Evolutionary conservation across 2,113 vertebrate species (phyloP).

Genomic region (Puntigrus tetrazona): DNA sequence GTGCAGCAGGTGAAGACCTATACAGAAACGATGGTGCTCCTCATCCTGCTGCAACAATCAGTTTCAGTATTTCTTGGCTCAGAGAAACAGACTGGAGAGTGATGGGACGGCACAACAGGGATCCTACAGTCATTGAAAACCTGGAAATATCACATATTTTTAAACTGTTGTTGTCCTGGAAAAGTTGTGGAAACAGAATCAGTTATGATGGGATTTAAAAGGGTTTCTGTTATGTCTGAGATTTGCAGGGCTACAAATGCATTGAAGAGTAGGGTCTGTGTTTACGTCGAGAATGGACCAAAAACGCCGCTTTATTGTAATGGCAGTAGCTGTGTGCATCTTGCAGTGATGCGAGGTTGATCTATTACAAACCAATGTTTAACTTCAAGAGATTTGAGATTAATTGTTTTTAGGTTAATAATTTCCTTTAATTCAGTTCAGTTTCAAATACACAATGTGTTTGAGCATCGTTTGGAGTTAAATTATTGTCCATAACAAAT

Average conservation of each 20-base stretch:
- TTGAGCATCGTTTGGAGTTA: not conserved
- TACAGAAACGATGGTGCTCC: not conserved
- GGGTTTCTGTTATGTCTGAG: not conserved
- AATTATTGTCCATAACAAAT: not conserved
- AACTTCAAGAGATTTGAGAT: not conserved
- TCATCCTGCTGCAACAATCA: not conserved
- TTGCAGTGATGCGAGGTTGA: not conserved
- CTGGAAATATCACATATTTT: not conserved
- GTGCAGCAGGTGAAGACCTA: constrained; percentile 1
- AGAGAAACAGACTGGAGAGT: not conserved
- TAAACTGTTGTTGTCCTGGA: not conserved
- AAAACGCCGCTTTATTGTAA: not conserved
- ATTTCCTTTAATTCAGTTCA: not conserved
- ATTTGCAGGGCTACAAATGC: not conserved
- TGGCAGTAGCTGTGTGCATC: not conserved
- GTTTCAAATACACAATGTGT: not conserved
- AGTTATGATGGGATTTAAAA: constrained; percentile 1
- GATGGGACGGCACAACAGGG: not conserved
- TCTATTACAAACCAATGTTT: not conserved
- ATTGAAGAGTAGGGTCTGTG: not conserved
- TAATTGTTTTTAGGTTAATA: not conserved
- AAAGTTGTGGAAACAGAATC: not conserved
- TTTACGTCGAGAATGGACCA: not conserved
- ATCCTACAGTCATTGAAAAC: not conserved
- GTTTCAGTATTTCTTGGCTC: not conserved